phyloP scores from a whole-genome alignment of 2,797 vertebrate genomes.

The Urophycis tenuis region DNA sequence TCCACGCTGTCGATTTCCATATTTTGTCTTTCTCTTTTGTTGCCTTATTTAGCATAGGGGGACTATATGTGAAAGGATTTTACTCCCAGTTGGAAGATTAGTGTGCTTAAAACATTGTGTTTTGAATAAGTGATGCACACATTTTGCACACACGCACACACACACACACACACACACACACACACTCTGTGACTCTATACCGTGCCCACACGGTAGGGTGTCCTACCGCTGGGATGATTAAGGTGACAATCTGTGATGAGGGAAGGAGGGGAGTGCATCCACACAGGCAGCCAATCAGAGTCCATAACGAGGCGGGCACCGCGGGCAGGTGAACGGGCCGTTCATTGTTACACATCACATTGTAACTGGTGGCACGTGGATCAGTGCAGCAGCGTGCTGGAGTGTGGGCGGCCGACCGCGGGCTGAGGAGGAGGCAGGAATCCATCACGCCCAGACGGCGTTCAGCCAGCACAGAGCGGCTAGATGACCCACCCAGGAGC shows the following conservation, averaged over 20 bases:
- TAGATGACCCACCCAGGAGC: constrained; percentile 39
- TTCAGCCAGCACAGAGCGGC: constrained; percentile 48
- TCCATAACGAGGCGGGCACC: constrained; percentile 60
- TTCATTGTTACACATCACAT: constrained; percentile 57
- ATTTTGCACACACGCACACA: constrained; percentile 7
- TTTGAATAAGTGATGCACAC: constrained; percentile 40
- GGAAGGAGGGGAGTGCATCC: constrained; percentile 56
- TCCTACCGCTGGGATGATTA: constrained; percentile 45
- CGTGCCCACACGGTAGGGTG: constrained; percentile 25
- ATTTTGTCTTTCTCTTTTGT: constrained; percentile 27
- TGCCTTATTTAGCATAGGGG: neutral
- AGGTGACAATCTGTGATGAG: constrained; percentile 58
- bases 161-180: constrained; percentile 18
- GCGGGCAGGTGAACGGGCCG: constrained; percentile 60
- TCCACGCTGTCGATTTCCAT: constrained; percentile 26
- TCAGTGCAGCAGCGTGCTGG: constrained; percentile 48
- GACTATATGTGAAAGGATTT: constrained; percentile 33
- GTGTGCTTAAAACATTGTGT: constrained; percentile 36
- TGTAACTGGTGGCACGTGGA: constrained; percentile 51
- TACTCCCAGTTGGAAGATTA: constrained; percentile 38
- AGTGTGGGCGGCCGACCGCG: constrained; percentile 44
- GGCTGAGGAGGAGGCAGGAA: constrained; percentile 54
- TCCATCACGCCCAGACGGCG: constrained; percentile 50
- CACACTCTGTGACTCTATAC: constrained; percentile 20
- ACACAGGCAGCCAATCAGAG: constrained; percentile 57